A percentile compares a stretch with the other conserved stretches of the same genome.
These are phyloP conservation scores for Dendrocopos noguchii DNA, from an alignment of 2,113 vertebrate genomes.

Conservation along the genomic window DNA sequence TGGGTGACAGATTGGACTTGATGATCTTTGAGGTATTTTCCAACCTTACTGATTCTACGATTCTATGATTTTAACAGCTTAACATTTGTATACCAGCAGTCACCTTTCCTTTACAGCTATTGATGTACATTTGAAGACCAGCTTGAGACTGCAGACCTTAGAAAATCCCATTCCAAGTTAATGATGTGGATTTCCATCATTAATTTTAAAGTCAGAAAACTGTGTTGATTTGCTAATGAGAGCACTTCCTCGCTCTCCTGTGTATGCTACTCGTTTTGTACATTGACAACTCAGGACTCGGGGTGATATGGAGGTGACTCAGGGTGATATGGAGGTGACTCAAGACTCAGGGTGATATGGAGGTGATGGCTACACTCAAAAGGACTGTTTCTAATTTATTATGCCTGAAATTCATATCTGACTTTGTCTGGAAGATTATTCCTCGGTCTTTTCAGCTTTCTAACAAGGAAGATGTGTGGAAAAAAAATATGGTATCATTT, in stretches of 20 bases:
- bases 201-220: slow-evolving; percentile 22
- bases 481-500: neutral
- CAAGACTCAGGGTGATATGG: neutral
- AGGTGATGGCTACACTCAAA: neutral
- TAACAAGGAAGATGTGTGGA: neutral
- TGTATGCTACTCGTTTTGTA: neutral
- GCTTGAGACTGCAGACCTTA: neutral
- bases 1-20: too few relatives aligned
- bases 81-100: neutral
- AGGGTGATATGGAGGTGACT: neutral
- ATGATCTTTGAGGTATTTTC: too few relatives aligned
- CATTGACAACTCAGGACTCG: neutral
- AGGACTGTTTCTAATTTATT: neutral
- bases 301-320: neutral
- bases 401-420: neutral
- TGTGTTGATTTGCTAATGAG: slow-evolving; percentile 26
- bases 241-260: neutral
- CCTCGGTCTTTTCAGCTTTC: neutral
- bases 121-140: neutral
- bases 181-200: neutral
- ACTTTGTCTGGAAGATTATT: neutral
- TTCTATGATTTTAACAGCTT: neutral
- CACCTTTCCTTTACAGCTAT: neutral
- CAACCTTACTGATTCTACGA: too few relatives aligned
- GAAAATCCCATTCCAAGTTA: slow-evolving; percentile 14